Percentiles rank a stretch among this genome's conserved stretches.
Conservation (phyloP, 2,113 vertebrate genomes). For the Carassius carassius region DNA sequence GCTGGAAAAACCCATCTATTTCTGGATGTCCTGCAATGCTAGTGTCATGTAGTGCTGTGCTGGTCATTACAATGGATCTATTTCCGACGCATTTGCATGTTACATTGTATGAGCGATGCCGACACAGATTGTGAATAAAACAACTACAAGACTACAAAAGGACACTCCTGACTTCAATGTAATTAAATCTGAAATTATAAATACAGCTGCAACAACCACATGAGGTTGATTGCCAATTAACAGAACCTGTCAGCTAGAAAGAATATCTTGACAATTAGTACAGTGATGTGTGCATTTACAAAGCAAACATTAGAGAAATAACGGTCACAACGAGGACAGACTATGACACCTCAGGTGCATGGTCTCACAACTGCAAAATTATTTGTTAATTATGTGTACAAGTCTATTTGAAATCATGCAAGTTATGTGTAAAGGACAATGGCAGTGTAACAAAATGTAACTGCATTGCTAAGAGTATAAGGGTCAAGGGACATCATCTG, state of each 20-base stretch:
- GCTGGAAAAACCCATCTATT: background rate
- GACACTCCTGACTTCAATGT: background rate
- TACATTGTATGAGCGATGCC: background rate
- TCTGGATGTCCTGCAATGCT: background rate
- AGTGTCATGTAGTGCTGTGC: background rate
- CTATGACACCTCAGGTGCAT: constrained; percentile 10
- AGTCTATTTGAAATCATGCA: background rate
- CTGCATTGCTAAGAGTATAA: background rate
- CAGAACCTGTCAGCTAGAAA: constrained; percentile 9
- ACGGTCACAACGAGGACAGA: background rate
- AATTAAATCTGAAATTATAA: constrained; percentile 3
- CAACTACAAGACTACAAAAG: background rate
- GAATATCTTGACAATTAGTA: background rate
- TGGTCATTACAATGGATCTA: background rate
- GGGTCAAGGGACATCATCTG: too few relatives aligned
- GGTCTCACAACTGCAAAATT: background rate
- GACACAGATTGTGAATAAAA: background rate
- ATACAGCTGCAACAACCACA: constrained; percentile 25
- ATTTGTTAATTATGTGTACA: background rate
- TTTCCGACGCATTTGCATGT: background rate
- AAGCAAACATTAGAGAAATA: constrained; percentile 17
- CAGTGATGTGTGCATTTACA: background rate
- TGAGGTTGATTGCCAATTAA: constrained; percentile 29
- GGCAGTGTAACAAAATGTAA: background rate
- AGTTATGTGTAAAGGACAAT: too few relatives aligned